Evolutionary conservation across 2,888 invertebrate genomes (phyloP).

Genomic region (Xestia xanthographa): DNA sequence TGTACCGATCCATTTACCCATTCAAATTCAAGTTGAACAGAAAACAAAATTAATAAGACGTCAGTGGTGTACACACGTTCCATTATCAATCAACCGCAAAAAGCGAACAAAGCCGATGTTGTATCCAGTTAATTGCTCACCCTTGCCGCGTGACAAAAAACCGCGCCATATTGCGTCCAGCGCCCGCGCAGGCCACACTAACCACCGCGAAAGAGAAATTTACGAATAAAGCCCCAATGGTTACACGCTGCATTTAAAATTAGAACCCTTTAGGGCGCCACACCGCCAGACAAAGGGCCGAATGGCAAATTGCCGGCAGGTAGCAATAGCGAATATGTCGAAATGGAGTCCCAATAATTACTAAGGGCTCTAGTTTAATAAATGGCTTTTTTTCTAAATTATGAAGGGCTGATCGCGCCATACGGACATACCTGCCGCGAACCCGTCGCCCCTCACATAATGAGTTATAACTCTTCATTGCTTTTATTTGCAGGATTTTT

Average conservation of each 20-base stretch:
- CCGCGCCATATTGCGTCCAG: conserved; percentile 89
- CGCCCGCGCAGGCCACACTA: conserved; percentile 79
- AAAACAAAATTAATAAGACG: conserved; percentile 52
- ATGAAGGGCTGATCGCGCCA: conserved; percentile 89
- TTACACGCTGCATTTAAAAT: conserved; percentile 90
- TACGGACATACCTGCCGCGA: conserved; percentile 89
- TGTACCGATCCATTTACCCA: background rate
- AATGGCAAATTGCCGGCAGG: conserved; percentile 90
- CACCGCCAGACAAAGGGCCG: conserved; percentile 89
- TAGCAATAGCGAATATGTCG: conserved; percentile 90
- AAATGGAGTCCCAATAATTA: conserved; percentile 88
- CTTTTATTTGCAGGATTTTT: conserved; percentile 79
- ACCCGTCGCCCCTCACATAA: conserved; percentile 84
- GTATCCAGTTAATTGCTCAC: conserved; percentile 88
- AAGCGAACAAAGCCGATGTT: conserved; percentile 81
- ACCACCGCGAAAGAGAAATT: conserved; percentile 90
- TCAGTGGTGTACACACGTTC: conserved; percentile 69
- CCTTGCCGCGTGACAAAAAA: conserved; percentile 83
- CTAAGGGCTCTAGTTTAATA: conserved; percentile 89
- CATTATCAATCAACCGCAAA: conserved; percentile 84
- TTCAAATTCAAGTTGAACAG: conserved; percentile 27
- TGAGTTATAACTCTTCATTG: conserved; percentile 82
- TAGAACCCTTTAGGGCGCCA: conserved; percentile 91
- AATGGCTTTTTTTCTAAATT: conserved; percentile 90
- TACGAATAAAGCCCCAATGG: conserved; percentile 87